These are phyloP conservation scores for Zygaena filipendulae DNA, from an alignment of 2,888 invertebrate genomes.

Conservation along the genomic window DNA sequence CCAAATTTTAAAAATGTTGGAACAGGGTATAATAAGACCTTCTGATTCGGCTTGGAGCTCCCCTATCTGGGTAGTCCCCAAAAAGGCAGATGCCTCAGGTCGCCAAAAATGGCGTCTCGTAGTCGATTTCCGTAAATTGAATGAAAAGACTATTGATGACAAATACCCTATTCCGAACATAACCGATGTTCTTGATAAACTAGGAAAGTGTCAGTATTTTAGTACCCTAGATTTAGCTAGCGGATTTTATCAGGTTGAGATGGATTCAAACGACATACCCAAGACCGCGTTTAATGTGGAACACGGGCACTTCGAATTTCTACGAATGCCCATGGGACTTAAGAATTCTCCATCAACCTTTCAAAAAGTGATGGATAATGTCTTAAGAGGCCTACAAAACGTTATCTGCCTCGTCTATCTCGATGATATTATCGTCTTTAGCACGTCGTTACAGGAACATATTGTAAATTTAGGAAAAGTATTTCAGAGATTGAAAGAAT, in stretches of 20 bases:
- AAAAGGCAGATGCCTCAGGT: conserved; percentile 22
- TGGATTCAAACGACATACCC: conserved; percentile 14
- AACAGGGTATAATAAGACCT: conserved; percentile 22
- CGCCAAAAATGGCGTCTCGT: conserved; percentile 17
- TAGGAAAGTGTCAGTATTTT: conserved; percentile 14
- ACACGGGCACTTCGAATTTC: conserved; percentile 21
- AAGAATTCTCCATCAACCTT: conserved; percentile 22
- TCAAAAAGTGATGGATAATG: conserved; percentile 23
- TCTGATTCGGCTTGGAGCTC: conserved; percentile 23
- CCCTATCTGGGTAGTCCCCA: conserved; percentile 28
- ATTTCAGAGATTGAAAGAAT: conserved; percentile 16
- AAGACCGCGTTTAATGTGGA: conserved; percentile 23
- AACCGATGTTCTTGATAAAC: conserved; percentile 18
- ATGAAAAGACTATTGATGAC: conserved; percentile 19
- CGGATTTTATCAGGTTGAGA: conserved; percentile 14
- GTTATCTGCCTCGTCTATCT: conserved; percentile 20
- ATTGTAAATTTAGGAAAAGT: conserved; percentile 18
- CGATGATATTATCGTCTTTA: conserved; percentile 25
- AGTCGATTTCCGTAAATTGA: conserved; percentile 18
- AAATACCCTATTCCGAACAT: conserved; percentile 21
- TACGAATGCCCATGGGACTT: conserved; percentile 21
- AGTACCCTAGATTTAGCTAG: conserved; percentile 12
- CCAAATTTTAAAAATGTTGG: conserved; percentile 18
- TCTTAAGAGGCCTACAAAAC: conserved; percentile 19
- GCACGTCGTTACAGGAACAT: conserved; percentile 20